Evolutionary conservation across 1,140 invertebrate species (phyloP), one percentile per base, ranked within the genome.

Genomic region (Chironomus tepperi): DNA sequence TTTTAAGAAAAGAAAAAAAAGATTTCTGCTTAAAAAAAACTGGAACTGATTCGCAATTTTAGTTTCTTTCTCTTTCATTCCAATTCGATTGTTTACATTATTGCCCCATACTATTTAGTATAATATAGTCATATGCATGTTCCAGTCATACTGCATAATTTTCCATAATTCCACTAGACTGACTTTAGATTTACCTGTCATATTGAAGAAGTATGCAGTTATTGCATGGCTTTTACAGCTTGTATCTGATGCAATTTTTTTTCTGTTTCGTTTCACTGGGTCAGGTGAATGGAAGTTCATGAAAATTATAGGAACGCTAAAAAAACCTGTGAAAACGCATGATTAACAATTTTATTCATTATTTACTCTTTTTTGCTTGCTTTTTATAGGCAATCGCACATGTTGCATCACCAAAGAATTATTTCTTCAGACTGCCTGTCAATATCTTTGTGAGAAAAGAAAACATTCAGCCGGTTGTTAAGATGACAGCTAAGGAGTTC

Each of bases 401-500:
- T 78, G 87, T 93, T 3, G 89, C 90, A 57, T 85, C 87, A 9
- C 83, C 88, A 73, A 81, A 88, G 18, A 86, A 86, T 5, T 85
- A 87, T 74, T 83, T 92, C 73, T 87, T 89, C 0, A 84, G 87
- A 43, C 83, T 90, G 77, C 89, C 86, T 0, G 79, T 93, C 1
- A 93, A 93, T 80, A 77, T 89, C 6, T 77, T 93, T 0, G 89
- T 93, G 15, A 79, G 83, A 1, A 84, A 90, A 73, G 90, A 89
- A 0, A 84, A 90, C 16, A 85, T 87, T 1, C 82, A 88, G 74
- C 90, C 91, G 0, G 81, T 94, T 15, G 87, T 91, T 0, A 80
- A 85, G 78, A 93, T 93, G 89, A 93, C 91, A 0, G 91, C 91
- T 0, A 87, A 83, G 74, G 91, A 93, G 79, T 94, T 94, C 79